These are phyloP conservation scores for Martes martes DNA, from an alignment of 2,113 vertebrate species.

Conservation along the genomic window DNA sequence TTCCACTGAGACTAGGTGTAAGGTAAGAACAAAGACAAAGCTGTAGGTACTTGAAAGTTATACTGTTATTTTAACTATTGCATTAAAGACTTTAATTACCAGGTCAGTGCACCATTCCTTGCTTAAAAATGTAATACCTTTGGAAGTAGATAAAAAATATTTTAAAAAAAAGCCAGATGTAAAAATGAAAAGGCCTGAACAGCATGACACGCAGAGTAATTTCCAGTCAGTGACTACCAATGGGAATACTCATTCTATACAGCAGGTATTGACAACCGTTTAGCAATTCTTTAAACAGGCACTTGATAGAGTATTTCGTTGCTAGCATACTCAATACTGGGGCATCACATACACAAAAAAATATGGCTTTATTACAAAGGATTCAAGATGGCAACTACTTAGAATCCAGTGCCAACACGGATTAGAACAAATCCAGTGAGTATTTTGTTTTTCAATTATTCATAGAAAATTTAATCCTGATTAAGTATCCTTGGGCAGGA, in stretches of 20 bases:
- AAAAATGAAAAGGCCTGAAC: conserved; percentile 45
- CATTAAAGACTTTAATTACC: conserved; percentile 32
- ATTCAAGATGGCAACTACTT: conserved; percentile 86
- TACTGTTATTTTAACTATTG: conserved; percentile 34
- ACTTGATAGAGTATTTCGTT: conserved; percentile 79
- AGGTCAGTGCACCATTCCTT: conserved; percentile 29
- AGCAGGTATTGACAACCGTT: conserved; percentile 44
- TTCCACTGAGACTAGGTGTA: conserved; percentile 48
- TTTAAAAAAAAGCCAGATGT: background rate
- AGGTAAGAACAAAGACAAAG: conserved; percentile 49
- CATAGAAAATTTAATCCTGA: conserved; percentile 91
- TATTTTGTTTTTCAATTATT: conserved; percentile 92
- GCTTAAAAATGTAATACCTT: conserved; percentile 43
- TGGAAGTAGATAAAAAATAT: conserved; percentile 44
- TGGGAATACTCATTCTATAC: conserved; percentile 51
- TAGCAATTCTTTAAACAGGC: conserved; percentile 73
- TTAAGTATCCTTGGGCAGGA: conserved; percentile 89
- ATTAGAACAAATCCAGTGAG: conserved; percentile 89
- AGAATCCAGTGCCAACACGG: conserved; percentile 85
- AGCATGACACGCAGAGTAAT: conserved; percentile 30
- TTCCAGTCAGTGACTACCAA: conserved; percentile 49
- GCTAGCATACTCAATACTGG: conserved; percentile 71
- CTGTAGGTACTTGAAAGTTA: conserved; percentile 44
- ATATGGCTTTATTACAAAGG: conserved; percentile 84
- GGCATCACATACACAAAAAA: conserved; percentile 65